A percentile compares a stretch with the other conserved stretches of the same genome.
These are phyloP conservation scores for Troides helena DNA, from an alignment of 2,888 invertebrate species.

Conservation along the genomic window DNA sequence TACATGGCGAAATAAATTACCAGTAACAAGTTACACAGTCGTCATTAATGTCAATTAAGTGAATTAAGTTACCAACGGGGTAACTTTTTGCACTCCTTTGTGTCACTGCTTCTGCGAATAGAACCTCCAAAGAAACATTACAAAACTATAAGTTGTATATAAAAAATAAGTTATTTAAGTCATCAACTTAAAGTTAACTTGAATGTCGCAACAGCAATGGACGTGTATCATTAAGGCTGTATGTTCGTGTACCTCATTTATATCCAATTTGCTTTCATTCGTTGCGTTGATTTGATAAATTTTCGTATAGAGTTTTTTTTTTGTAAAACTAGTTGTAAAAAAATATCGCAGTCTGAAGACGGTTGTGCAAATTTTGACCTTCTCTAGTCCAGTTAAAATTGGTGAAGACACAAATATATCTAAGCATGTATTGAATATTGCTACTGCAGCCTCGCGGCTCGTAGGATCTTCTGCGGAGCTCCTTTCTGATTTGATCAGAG, in stretches of 20 bases:
- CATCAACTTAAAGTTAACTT: not conserved
- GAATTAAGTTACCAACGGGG: no score
- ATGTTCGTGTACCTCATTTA: not conserved
- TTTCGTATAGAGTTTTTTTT: no score
- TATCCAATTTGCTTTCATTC: not conserved
- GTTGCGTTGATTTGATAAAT: no score
- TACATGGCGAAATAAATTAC: not conserved
- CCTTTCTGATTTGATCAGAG: no score
- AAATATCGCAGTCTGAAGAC: no score
- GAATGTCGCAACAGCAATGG: conserved; percentile 4
- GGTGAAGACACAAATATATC: no score
- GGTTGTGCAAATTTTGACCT: no score
- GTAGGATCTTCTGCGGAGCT: no score
- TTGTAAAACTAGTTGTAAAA: no score
- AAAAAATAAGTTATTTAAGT: conserved; percentile 9
- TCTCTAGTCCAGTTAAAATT: no score
- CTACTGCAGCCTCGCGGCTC: no score
- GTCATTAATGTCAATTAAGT: not conserved
- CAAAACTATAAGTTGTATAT: conserved; percentile 9
- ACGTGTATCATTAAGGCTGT: conserved; percentile 8
- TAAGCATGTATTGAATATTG: no score
- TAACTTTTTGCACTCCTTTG: conserved; percentile 9
- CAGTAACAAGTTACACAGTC: not conserved
- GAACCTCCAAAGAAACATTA: conserved; percentile 12
- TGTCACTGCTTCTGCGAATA: conserved; percentile 4